Conservation (phyloP, 1,140 invertebrate genomes). For the Prorops nasuta region DNA sequence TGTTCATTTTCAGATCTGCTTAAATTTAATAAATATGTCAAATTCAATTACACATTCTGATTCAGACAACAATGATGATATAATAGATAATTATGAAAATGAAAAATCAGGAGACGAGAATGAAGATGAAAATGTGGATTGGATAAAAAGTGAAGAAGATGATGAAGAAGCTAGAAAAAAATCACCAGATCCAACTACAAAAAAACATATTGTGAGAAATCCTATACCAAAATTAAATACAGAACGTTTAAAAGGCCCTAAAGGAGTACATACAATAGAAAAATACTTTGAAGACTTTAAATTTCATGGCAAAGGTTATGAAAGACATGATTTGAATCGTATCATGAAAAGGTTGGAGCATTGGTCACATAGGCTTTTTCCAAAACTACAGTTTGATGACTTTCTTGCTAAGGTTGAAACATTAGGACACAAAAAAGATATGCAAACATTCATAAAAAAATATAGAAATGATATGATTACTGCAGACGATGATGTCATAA, state of each 20-base stretch:
- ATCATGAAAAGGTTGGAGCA: conserved; percentile 84
- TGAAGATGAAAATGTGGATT: conserved; percentile 15
- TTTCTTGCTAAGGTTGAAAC: conserved; percentile 78
- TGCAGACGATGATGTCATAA: conserved; percentile 29
- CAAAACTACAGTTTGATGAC: conserved; percentile 84
- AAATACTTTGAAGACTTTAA: conserved; percentile 80
- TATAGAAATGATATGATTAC: conserved; percentile 64
- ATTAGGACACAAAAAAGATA: conserved; percentile 71
- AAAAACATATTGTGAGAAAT: conserved; percentile 63
- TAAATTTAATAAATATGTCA: too few species aligned
- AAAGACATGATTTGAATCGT: conserved; percentile 77
- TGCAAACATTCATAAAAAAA: conserved; percentile 62
- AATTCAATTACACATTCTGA: conserved; percentile 13
- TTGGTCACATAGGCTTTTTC: conserved; percentile 89
- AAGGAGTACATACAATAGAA: conserved; percentile 77
- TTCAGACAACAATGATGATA: conserved; percentile 23
- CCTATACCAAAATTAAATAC: conserved; percentile 71
- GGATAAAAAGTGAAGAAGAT: conserved; percentile 20
- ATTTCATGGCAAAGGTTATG: conserved; percentile 81
- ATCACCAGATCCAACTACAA: conserved; percentile 36
- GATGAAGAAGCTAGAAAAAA: conserved; percentile 18
- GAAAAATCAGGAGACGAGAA: conserved; percentile 18
- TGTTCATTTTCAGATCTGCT: too few species aligned
- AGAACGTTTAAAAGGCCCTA: conserved; percentile 68
- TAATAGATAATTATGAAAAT: conserved; percentile 32